phyloP scores from a whole-genome alignment of 2,888 invertebrate genomes.

The Pachliopta kotzebuea region DNA sequence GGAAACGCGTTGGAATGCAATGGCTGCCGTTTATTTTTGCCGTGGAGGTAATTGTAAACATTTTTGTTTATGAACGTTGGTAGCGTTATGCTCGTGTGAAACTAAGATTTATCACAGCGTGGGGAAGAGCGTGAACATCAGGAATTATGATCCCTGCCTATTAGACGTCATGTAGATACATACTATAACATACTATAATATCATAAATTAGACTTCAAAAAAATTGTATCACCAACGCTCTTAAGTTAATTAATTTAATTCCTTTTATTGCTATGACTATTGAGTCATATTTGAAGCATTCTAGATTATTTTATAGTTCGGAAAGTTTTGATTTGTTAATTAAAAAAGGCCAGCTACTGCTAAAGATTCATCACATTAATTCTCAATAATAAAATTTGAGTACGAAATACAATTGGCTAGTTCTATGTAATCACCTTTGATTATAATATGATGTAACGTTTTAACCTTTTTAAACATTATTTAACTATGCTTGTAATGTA shows the following conservation, averaged over 20 bases:
- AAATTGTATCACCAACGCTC: not conserved
- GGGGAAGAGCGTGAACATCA: slow-evolving; percentile 6
- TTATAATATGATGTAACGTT: no score
- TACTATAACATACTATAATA: slow-evolving; percentile 5
- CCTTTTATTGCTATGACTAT: no score
- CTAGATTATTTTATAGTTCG: no score
- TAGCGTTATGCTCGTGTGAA: slow-evolving; percentile 15
- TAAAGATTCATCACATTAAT: not conserved
- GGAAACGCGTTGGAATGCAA: slow-evolving; percentile 20
- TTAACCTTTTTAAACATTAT: no score
- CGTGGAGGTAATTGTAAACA: slow-evolving; percentile 27
- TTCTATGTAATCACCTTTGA: no score
- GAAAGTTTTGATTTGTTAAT: no score
- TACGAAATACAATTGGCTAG: no score
- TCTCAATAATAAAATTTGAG: not conserved
- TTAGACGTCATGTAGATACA: slow-evolving; percentile 8
- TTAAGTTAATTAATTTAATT: not conserved
- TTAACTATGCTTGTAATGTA: no score
- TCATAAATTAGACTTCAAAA: not conserved
- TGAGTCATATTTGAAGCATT: no score
- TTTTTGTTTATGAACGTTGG: slow-evolving; percentile 28
- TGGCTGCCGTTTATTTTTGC: slow-evolving; percentile 29
- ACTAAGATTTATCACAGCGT: slow-evolving; percentile 22
- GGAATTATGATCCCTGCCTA: slow-evolving; percentile 3
- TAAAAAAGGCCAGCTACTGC: no score